A percentile compares a stretch with the other conserved stretches of the same genome.
These are phyloP conservation scores for Bubalus kerabau DNA, from an alignment of 2,113 vertebrate genomes.

Conservation along the genomic window DNA sequence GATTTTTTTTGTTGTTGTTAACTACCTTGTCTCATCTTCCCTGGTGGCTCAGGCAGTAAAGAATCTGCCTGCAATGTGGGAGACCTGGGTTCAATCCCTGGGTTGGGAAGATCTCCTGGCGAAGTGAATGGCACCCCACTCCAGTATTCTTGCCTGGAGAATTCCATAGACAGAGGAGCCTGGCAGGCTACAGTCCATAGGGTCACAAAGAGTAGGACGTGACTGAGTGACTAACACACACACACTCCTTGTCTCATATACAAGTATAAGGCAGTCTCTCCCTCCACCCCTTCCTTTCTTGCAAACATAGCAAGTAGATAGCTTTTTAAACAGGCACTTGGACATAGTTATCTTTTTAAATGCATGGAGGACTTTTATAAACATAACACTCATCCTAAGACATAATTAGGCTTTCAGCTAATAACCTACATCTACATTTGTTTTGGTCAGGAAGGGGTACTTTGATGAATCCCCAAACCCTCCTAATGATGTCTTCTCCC, in stretches of 20 bases:
- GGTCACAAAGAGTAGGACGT: background rate
- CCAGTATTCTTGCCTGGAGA: background rate
- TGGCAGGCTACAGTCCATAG: background rate
- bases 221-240: background rate
- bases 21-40: background rate
- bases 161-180: background rate
- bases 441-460: slow-evolving; percentile 6
- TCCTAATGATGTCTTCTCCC: slow-evolving; percentile 28
- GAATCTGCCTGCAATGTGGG: background rate
- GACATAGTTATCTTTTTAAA: background rate
- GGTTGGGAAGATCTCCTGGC: background rate
- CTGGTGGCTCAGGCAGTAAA: background rate
- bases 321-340: background rate
- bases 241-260: background rate
- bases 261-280: background rate
- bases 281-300: background rate
- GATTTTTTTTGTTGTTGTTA: background rate
- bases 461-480: slow-evolving; percentile 29
- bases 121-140: background rate
- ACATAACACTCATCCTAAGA: background rate
- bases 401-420: background rate
- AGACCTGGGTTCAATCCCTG: background rate
- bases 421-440: background rate
- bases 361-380: background rate
- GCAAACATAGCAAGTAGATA: slow-evolving; percentile 15